These are phyloP conservation scores for Chymomyza amoena DNA, from an alignment of 2,888 invertebrate species.

Conservation along the genomic window DNA sequence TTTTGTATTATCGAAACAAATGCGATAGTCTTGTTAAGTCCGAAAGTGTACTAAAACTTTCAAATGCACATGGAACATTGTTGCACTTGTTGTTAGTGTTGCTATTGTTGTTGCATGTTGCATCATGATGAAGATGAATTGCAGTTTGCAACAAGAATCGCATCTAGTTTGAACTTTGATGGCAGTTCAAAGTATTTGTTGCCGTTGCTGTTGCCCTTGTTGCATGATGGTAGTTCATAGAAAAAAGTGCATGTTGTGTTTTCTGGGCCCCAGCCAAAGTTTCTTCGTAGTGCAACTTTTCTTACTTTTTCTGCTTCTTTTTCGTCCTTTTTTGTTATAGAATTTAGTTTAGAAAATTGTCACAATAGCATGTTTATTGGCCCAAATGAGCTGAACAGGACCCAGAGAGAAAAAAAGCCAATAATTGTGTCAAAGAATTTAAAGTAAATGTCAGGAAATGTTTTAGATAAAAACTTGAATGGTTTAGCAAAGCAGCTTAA, in stretches of 20 bases:
- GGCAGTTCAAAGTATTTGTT: constrained; percentile 39
- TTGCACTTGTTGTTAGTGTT: constrained; percentile 13
- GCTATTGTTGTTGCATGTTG: constrained; percentile 15
- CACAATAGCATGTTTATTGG: constrained; percentile 51
- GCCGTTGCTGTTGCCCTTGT: constrained; percentile 2
- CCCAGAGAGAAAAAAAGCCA: constrained; percentile 33
- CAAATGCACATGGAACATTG: constrained; percentile 28
- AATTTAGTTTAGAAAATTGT: constrained; percentile 56
- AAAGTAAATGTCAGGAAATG: neutral
- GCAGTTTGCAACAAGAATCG: constrained; percentile 33
- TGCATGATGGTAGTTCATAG: constrained; percentile 5
- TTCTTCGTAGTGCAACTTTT: neutral
- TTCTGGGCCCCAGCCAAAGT: constrained; percentile 7
- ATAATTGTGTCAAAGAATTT: constrained; percentile 51
- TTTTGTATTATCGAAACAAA: constrained; percentile 36
- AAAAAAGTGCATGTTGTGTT: constrained; percentile 6
- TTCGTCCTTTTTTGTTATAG: constrained; percentile 9
- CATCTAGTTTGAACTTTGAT: constrained; percentile 56
- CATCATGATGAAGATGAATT: constrained; percentile 66
- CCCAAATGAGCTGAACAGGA: constrained; percentile 18
- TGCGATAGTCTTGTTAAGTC: constrained; percentile 51
- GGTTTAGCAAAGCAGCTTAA: neutral
- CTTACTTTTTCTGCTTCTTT: neutral
- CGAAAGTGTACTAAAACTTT: constrained; percentile 36
- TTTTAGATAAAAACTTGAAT: neutral